Percentiles rank a stretch among this genome's conserved stretches.
Conservation (phyloP, 2,113 vertebrate species). For the Chlamydotis undulata region DNA sequence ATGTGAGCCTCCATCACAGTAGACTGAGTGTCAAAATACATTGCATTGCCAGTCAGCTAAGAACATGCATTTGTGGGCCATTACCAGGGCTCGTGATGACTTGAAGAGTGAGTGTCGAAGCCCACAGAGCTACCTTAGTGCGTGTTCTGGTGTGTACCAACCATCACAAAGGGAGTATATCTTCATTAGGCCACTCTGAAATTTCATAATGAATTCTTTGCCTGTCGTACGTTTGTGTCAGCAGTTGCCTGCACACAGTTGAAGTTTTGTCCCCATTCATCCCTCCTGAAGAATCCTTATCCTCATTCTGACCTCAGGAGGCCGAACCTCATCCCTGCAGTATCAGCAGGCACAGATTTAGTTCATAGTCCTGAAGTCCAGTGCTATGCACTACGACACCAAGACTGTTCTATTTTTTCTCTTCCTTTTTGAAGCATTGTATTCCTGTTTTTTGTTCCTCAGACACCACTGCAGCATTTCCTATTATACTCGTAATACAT, state of each 20-base stretch:
- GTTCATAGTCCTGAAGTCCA: background rate
- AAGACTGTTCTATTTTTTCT: background rate
- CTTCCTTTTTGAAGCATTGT: background rate
- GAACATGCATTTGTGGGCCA: background rate
- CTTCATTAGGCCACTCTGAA: background rate
- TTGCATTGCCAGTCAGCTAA: background rate
- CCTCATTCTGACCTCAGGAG: background rate
- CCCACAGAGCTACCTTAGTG: background rate
- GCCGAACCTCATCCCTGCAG: background rate
- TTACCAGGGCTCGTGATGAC: background rate
- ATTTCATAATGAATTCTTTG: background rate
- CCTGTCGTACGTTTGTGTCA: background rate
- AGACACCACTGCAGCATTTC: background rate
- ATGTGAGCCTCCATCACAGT: background rate
- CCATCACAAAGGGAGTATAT: background rate
- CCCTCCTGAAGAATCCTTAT: background rate
- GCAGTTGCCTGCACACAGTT: background rate
- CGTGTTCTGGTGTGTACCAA: background rate
- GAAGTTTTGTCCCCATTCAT: background rate
- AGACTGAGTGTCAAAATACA: background rate
- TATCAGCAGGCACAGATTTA: background rate
- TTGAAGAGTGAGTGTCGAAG: background rate
- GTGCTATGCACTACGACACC: background rate
- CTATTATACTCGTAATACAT: slow-evolving; percentile 32
- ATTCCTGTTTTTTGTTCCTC: background rate